Evolutionary conservation across 2,113 vertebrate genomes (phyloP).

Genomic region (Scophthalmus maximus): DNA sequence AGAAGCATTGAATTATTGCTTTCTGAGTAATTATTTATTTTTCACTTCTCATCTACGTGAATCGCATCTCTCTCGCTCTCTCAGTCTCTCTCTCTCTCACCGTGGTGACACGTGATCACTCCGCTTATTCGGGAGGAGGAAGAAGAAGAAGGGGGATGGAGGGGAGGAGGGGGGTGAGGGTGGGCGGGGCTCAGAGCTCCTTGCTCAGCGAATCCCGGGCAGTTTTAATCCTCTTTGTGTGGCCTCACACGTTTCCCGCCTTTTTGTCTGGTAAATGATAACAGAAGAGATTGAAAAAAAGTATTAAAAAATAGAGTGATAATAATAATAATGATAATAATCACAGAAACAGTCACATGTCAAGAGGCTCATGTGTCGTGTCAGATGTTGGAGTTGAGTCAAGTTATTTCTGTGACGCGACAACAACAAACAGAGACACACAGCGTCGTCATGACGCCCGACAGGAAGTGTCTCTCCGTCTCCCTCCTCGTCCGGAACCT

Average conservation of each 20-base stretch:
- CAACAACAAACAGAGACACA: background rate
- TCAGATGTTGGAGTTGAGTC: background rate
- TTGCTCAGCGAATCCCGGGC: slow-evolving; percentile 85
- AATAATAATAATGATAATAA: slow-evolving; percentile 29
- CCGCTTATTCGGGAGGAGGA: slow-evolving; percentile 67
- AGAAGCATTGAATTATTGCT: slow-evolving; percentile 83
- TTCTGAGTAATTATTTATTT: slow-evolving; percentile 76
- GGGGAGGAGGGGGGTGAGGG: background rate
- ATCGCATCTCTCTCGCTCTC: slow-evolving; percentile 68
- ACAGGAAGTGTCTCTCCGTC: too few species aligned
- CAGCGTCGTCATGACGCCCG: too few species aligned
- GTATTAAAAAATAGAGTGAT: slow-evolving; percentile 73
- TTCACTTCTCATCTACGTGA: slow-evolving; percentile 77
- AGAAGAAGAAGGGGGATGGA: slow-evolving; percentile 21
- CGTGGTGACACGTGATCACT: slow-evolving; percentile 80
- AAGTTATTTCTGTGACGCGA: background rate
- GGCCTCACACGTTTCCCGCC: slow-evolving; percentile 86
- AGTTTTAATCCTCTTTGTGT: slow-evolving; percentile 86
- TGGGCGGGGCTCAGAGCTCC: slow-evolving; percentile 77
- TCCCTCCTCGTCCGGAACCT: too few species aligned
- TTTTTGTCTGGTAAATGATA: slow-evolving; percentile 87
- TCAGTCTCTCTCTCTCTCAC: slow-evolving; percentile 64
- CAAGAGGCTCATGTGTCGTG: slow-evolving; percentile 53
- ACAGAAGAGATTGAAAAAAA: slow-evolving; percentile 83
- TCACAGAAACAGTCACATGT: slow-evolving; percentile 48